A percentile compares a stretch with the other conserved stretches of the same genome.
Conservation (phyloP, 2,113 vertebrate genomes). For the Neofelis nebulosa region DNA sequence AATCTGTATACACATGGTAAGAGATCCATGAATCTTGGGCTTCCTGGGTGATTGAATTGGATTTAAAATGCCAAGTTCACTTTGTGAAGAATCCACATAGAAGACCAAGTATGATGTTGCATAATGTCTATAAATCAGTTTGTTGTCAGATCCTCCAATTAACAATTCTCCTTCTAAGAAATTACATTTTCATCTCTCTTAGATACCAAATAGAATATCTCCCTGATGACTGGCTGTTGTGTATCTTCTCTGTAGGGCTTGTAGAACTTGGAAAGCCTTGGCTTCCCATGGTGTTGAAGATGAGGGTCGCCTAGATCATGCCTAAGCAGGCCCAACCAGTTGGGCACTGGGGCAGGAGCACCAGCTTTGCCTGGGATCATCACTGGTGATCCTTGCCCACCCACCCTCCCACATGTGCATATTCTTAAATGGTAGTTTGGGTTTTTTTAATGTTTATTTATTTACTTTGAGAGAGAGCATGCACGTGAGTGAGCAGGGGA, state of each 20-base stretch:
- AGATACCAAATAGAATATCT: background rate
- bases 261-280: constrained; percentile 98
- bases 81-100: constrained; percentile 99
- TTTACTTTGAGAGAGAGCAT: too few relatives aligned
- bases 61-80: constrained; percentile 98
- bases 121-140: constrained; percentile 98
- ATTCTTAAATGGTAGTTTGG: background rate
- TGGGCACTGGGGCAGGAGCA: constrained; percentile 21
- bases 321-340: constrained; percentile 63
- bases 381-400: constrained; percentile 36
- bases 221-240: background rate
- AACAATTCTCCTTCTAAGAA: constrained; percentile 73
- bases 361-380: background rate
- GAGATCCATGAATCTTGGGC: background rate
- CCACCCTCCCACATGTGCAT: constrained; percentile 51
- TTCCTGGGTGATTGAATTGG: constrained; percentile 90
- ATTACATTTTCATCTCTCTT: background rate
- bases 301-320: constrained; percentile 99
- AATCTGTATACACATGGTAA: background rate
- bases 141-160: constrained; percentile 99
- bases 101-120: constrained; percentile 99
- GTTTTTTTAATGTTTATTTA: too few relatives aligned
- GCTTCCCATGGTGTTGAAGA: constrained; percentile 99
- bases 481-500: too few relatives aligned
- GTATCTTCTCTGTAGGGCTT: constrained; percentile 88